These are phyloP conservation scores for Netelia inedita DNA, from an alignment of 2,888 invertebrate species.

Conservation along the genomic window DNA sequence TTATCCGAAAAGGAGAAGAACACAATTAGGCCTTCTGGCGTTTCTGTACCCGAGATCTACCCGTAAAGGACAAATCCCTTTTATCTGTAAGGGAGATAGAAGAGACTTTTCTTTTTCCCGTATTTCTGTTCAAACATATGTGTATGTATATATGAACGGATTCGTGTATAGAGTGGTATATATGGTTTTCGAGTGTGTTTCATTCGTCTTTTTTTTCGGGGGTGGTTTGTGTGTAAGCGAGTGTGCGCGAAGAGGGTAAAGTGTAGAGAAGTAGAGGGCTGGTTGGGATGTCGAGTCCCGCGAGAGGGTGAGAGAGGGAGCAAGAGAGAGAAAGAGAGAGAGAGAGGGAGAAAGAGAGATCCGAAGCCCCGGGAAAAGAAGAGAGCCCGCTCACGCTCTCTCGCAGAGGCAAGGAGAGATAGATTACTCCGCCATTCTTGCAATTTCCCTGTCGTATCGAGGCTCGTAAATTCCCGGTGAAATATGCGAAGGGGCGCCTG, in stretches of 20 bases:
- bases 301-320: conserved; percentile 73
- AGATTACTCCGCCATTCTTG: conserved; percentile 96
- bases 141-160: conserved; percentile 37
- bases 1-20: conserved; percentile 78
- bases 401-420: conserved; percentile 87
- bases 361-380: conserved; percentile 78
- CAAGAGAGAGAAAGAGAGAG: conserved; percentile 74
- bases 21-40: conserved; percentile 81
- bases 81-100: conserved; percentile 79
- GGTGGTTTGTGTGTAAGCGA: conserved; percentile 48
- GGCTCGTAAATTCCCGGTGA: conserved; percentile 94
- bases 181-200: conserved; percentile 56
- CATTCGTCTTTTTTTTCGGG: conserved; percentile 36
- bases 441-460: conserved; percentile 97
- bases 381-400: conserved; percentile 75
- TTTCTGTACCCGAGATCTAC: conserved; percentile 68
- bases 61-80: conserved; percentile 82
- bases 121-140: conserved; percentile 42
- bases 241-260: conserved; percentile 63
- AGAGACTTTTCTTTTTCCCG: conserved; percentile 77
- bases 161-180: conserved; percentile 5
- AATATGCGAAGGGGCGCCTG: conserved; percentile 89
- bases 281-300: conserved; percentile 68
- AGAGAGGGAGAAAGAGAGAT: conserved; percentile 74
- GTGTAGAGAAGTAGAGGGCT: conserved; percentile 59